Base-by-base conservation (phyloP, 2,113 vertebrate species). In the Tautogolabrus adspersus region DNA sequence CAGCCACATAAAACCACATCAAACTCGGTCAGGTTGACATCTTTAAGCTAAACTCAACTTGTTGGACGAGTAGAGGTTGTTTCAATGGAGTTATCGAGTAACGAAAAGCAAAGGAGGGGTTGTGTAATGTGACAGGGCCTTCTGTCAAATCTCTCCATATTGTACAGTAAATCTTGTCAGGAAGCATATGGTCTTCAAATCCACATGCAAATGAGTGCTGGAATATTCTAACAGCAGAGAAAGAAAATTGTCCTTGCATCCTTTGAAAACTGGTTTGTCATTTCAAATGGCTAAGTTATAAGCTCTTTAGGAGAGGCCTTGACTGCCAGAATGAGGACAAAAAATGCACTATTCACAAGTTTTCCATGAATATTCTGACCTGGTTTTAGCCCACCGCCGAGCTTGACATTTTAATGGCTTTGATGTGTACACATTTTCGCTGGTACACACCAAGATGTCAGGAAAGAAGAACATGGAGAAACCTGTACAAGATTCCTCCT, bases 321-420 rank as follows among this genome's bases (percentile, higher is more conserved):
- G 81, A 83, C 80, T 82, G 71, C 72, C 68, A 81, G 82, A 90
- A 89, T 86, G 79, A 83, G 81, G 78, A 59, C 71, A 81, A 72
- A 64, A 78, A 84, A 89, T 75, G 59, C 67, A 82, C 65, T 63
- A 68, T 87, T 71, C 75, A 83, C 65, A 67, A 72, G 37, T 60
- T 88, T 72, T 72, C 57, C 49, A 56, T 55, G 72, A 86, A 85
- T 19, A 77, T 34, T 83, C 71, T 87, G 82, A 82, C 84, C 78
- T 88, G 85, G 64, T 87, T 90, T 75, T 54, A 75, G 76, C 56
- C 68, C 60, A 79, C 58, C 38, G 30, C 60, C 60, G 34, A 78
- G 72, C 67, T 68, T 87, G 90, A 93, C 90, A 88, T 66, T 88
- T 88, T 93, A 89, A 92, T 90, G 88, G 81, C 75, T 93, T 91